These are phyloP conservation scores for Pegoplata infirma DNA, from an alignment of 2,888 invertebrate species.

Conservation along the genomic window DNA sequence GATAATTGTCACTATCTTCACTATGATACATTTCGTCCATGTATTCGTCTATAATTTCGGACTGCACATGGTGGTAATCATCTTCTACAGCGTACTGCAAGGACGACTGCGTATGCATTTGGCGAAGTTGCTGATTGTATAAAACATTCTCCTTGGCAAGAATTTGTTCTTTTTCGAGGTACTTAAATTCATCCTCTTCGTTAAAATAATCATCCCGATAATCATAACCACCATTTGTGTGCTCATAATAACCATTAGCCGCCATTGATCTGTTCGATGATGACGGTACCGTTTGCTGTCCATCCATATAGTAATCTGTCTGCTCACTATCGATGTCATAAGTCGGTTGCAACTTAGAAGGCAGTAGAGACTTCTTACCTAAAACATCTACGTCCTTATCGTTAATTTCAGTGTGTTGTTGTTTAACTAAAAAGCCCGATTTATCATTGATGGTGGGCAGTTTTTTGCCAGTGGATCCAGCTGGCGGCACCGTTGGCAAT, in stretches of 20 bases:
- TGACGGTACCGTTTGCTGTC: slow-evolving; percentile 67
- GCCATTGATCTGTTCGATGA: slow-evolving; percentile 30
- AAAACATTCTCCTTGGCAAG: slow-evolving; percentile 52
- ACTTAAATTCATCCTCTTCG: slow-evolving; percentile 78
- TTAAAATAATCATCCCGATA: slow-evolving; percentile 78
- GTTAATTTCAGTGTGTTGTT: slow-evolving; percentile 76
- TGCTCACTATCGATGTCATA: slow-evolving; percentile 75
- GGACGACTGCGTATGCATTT: slow-evolving; percentile 44
- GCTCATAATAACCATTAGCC: slow-evolving; percentile 73
- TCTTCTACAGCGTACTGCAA: slow-evolving; percentile 63
- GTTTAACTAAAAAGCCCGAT: slow-evolving; percentile 73
- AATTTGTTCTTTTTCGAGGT: slow-evolving; percentile 74
- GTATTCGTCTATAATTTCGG: slow-evolving; percentile 69
- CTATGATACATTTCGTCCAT: slow-evolving; percentile 74
- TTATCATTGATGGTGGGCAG: slow-evolving; percentile 75
- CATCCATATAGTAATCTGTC: slow-evolving; percentile 74
- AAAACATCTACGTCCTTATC: slow-evolving; percentile 67
- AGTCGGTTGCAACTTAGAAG: slow-evolving; percentile 61
- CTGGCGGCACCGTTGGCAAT: slow-evolving; percentile 73
- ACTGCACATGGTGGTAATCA: slow-evolving; percentile 60
- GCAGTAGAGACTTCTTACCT: slow-evolving; percentile 43
- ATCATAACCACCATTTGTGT: slow-evolving; percentile 73
- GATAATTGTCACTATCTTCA: slow-evolving; percentile 75
- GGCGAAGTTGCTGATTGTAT: slow-evolving; percentile 60
- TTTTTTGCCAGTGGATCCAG: slow-evolving; percentile 74